Base-by-base conservation (phyloP, 2,888 invertebrate genomes). In the Heteropelma amictum region DNA sequence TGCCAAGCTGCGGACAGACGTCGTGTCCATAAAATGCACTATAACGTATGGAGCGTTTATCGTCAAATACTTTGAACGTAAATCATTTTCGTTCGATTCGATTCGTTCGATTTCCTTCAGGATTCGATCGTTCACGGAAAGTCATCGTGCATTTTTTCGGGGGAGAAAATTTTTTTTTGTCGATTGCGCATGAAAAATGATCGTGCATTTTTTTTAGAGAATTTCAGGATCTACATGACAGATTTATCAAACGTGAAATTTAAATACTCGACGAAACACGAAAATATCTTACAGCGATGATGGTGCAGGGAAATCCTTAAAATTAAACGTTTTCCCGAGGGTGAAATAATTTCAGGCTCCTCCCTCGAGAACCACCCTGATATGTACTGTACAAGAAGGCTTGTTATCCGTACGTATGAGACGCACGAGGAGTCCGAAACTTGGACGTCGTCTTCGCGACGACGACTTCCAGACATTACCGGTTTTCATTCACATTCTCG, bases 401-500 rank as follows among this genome's bases (percentile, higher is more conserved):
- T 35, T 60, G 33, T 23, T 19, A 40, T 49, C 45, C 40, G 63
- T 64, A 68, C 64, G 69, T 26, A 30, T 33, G 65, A 61, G 65
- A 64, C 68, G 68, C 42, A 53, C 21, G 33, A 56, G 54, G 21
- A 30, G 10, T 35, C 58, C 38, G 23, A 63, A 42, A 63, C 54
- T 61, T 12, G 23, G 71, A 60, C 69, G 69, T 51, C 51, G 51
- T 21, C 56, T 54, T 33, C 56, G 54, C 61, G 47, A 35, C 69
- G 30, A 56, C 51, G 38, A 60, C 54, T 70, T 70, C 60, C 70
- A 74, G 65, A 65, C 53, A 70, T 74, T 74, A 74, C 74, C 68
- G 69, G 71, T 78, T 78, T 78, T 60, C 67, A 71, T 76, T 69
- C 33, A 67, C 61, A 63, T 73, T 79, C 71, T 74, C 79, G 76